Percentiles rank a stretch among this genome's conserved stretches.
Evolutionary conservation across 2,113 vertebrate species (phyloP).

Genomic region (Nymphicus hollandicus): DNA sequence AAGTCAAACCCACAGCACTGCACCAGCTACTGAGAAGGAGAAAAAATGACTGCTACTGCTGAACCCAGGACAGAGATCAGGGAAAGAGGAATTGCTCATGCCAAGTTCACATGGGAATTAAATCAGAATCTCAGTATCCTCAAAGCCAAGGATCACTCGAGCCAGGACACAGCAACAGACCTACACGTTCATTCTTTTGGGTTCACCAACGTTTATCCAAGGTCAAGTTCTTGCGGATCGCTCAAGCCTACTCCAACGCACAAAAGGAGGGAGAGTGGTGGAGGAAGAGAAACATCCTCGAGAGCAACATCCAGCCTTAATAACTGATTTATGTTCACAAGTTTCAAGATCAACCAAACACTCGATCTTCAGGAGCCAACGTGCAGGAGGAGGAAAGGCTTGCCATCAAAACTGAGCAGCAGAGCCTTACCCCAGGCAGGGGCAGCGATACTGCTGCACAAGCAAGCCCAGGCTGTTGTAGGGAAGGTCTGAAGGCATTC

Average conservation of each 20-base stretch:
- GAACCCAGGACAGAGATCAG: too few relatives aligned
- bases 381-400: not conserved
- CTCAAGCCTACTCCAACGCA: not conserved
- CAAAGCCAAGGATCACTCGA: not conserved
- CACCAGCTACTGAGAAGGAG: too few relatives aligned
- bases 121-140: not conserved
- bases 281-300: not conserved
- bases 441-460: not conserved
- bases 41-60: too few relatives aligned
- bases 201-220: not conserved
- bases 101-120: not conserved
- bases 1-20: too few relatives aligned
- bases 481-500: not conserved
- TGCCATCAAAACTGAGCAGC: not conserved
- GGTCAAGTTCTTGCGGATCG: not conserved
- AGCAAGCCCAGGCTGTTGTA: not conserved
- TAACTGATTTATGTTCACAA: fast-evolving
- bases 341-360: not conserved
- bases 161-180: fast-evolving
- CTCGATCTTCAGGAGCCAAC: not conserved
- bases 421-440: fast-evolving
- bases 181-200: not conserved
- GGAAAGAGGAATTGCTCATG: not conserved
- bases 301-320: not conserved
- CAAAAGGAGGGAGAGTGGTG: not conserved